Base-by-base conservation (phyloP, 2,113 vertebrate species). In the Cottus gobio region DNA sequence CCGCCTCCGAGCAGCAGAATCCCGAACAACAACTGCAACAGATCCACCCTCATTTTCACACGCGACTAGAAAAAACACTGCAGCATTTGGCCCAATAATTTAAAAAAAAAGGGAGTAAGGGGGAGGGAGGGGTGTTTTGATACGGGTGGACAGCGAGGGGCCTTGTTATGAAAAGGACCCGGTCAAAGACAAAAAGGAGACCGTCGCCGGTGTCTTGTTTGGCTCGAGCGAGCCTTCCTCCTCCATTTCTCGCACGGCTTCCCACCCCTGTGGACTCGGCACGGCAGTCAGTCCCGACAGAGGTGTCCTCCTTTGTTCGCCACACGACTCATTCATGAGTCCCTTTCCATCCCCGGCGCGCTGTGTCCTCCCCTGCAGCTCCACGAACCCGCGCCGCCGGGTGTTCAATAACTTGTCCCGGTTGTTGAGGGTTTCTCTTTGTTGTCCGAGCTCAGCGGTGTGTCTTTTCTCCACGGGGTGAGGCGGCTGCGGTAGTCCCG, bases 261-360 rank as follows among this genome's bases (percentile, higher is more conserved):
- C 69, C 64, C 68, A 54, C 57, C 52, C n/a, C 79, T 36, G n/a
- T n/a, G n/a, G 73, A 44, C 70, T 84, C 73, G 83, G 75, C 39
- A 42, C 79, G 80, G 78, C 37, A n/a, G 71, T 79, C 82, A 75
- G 74, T 68, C 86, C 85, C 18, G n/a, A 75, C 76, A 42, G 77
- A 26, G 74, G 84, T 65, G 78, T 82, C 84, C 88, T 84, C 16
- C 92, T 94, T 94, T 95, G 93, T 94, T 87, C 85, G 80, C 86
- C 84, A 65, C 28, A 22, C 22, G 37, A 61, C 65, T 86, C 83
- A 54, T 82, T 83, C 85, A 84, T 62, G 76, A 88, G 63, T 79
- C 80, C 60, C 37, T 75, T 63, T 82, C 67, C 69, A 42, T 86
- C 30, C 54, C 54, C 34, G 50, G 34, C 28, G 71, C 2, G 22